phyloP scores from a whole-genome alignment of 2,797 vertebrate species.

The Muscicapa comitata region DNA sequence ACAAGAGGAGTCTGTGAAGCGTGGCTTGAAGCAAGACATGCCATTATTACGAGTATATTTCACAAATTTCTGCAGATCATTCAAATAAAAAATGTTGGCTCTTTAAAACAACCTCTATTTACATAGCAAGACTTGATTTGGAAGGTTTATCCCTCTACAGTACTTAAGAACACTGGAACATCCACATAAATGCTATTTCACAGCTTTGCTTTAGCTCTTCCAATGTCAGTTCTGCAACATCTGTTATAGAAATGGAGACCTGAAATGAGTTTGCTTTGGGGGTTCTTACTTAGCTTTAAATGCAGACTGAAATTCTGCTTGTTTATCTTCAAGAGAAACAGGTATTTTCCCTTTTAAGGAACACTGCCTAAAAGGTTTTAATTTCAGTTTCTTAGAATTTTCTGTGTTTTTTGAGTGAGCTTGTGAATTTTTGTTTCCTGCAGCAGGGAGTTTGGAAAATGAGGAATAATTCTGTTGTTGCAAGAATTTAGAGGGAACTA shows the following conservation, averaged over 20 bases:
- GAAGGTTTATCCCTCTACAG: neutral
- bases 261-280: neutral
- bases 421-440: neutral
- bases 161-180: neutral
- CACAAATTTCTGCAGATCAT: neutral
- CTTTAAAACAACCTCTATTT: neutral
- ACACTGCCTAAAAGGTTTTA: neutral
- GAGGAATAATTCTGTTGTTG: neutral
- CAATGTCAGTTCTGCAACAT: neutral
- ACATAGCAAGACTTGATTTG: neutral
- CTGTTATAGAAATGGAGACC: neutral
- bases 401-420: neutral
- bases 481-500: neutral
- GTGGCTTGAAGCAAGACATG: neutral
- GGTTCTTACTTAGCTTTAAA: neutral
- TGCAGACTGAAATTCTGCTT: neutral
- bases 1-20: neutral
- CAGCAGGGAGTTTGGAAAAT: neutral
- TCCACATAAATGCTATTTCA: neutral
- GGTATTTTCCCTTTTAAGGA: neutral
- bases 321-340: neutral
- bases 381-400: neutral
- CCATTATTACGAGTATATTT: neutral
- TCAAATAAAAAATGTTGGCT: neutral
- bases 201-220: neutral